These are phyloP conservation scores for Pseudopleuronectes americanus DNA, from an alignment of 2,797 vertebrate species.

Conservation along the genomic window DNA sequence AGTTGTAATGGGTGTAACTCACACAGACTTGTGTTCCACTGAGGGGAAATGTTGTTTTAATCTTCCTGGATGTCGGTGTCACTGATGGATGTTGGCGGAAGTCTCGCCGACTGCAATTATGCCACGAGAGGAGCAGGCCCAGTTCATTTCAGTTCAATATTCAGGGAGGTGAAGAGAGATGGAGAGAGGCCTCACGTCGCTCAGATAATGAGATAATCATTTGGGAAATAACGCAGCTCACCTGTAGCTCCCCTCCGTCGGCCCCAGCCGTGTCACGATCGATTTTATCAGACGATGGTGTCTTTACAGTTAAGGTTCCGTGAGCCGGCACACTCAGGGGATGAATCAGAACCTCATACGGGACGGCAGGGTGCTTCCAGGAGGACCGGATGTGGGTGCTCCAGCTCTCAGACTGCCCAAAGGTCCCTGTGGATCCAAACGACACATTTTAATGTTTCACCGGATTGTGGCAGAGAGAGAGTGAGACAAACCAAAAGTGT, in stretches of 20 bases:
- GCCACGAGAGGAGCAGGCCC: conserved; percentile 30
- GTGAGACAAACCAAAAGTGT: conserved; percentile 4
- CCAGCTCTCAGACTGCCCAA: conserved; percentile 84
- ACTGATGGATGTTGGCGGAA: conserved; percentile 46
- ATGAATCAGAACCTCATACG: conserved; percentile 81
- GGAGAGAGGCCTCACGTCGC: neutral
- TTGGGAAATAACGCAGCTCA: conserved; percentile 50
- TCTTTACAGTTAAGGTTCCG: conserved; percentile 50
- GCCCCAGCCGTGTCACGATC: conserved; percentile 22
- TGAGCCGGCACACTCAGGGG: conserved; percentile 78
- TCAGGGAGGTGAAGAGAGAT: conserved; percentile 12
- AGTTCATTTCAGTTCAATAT: conserved; percentile 38
- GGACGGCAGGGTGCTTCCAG: conserved; percentile 84
- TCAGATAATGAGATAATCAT: conserved; percentile 31
- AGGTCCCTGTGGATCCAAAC: conserved; percentile 77
- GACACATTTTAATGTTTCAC: conserved; percentile 27
- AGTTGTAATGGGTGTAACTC: conserved; percentile 45
- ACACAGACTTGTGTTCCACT: conserved; percentile 45
- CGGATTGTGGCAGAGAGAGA: conserved; percentile 35
- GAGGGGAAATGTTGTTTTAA: conserved; percentile 45
- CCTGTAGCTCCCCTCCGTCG: conserved; percentile 45
- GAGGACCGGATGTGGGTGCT: conserved; percentile 80
- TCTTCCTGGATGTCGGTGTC: conserved; percentile 67
- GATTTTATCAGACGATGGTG: conserved; percentile 25
- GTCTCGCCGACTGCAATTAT: conserved; percentile 67